Base-by-base conservation (phyloP, 2,888 invertebrate species). In the Pogonocherus hispidulus region DNA sequence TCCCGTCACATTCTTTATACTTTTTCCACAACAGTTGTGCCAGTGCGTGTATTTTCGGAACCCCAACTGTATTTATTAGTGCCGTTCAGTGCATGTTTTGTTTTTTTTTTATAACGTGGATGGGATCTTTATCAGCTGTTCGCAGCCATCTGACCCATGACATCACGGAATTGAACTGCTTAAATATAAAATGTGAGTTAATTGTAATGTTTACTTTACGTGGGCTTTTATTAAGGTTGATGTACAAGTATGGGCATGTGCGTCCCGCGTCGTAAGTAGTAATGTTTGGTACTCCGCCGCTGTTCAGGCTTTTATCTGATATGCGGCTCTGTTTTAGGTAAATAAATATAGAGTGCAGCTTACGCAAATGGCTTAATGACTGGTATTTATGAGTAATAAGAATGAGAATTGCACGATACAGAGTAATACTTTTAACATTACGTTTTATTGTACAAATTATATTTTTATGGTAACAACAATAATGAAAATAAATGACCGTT, bases 111-210 rank as follows among this genome's bases (percentile, higher is more conserved):
- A 23, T 35, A 6, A 8, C 37, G n/a, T 49, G 18, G 9, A 62
- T 16, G 51, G 51, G 41, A n/a, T 19, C 32, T 46, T 23, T 35
- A 51, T 51, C 49, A 49, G 62, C 51, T 51, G 49, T 37, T 51
- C 9, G 37, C 20, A 8, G 19, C 22, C 14, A 47, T 22, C 47
- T 18, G 32, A 35, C 46, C 47, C 16, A 37, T 62, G 62, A 62
- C 62, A 51, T 62, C 62, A 62, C 62, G 37, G 62, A 62, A 51
- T 62, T 51, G 20, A 51, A 62, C 62, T 62, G 62, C 51, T 62
- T 51, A 62, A 62, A 22, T 19, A 55, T 49, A 62, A 62, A 62
- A 49, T 49, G 62, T 62, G 51, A 62, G 62, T 62, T 49, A 51
- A 62, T 59, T 47, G 59, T 32, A 6, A 9, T 62, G 51, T 62